Evolutionary conservation across 2,888 invertebrate genomes (phyloP).

Genomic region (Amphipoea oculea): DNA sequence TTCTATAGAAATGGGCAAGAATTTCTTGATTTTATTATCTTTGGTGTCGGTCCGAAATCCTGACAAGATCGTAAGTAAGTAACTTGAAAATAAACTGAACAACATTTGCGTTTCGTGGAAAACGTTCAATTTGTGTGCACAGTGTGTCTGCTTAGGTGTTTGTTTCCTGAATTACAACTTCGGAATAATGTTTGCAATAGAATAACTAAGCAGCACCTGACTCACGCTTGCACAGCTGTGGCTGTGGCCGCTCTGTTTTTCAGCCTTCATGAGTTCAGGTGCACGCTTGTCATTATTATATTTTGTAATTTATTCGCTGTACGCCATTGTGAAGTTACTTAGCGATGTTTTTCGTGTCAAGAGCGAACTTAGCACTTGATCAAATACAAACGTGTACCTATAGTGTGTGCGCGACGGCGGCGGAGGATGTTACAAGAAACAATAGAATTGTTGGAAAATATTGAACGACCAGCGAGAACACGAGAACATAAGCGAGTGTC

Average conservation of each 20-base stretch:
- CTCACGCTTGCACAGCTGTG: constrained; percentile 62
- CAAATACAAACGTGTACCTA: constrained; percentile 50
- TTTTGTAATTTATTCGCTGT: constrained; percentile 62
- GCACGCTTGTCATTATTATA: constrained; percentile 51
- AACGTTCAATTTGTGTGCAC: constrained; percentile 15
- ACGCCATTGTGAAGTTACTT: constrained; percentile 46
- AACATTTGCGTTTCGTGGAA: constrained; percentile 26
- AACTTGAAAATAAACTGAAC: not conserved
- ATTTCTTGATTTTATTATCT: not conserved
- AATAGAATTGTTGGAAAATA: constrained; percentile 34
- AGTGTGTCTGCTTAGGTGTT: constrained; percentile 12
- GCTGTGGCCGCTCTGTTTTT: constrained; percentile 58
- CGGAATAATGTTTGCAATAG: constrained; percentile 38
- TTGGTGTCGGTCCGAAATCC: not conserved
- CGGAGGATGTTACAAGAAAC: constrained; percentile 34
- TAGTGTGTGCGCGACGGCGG: constrained; percentile 8
- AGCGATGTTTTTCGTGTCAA: constrained; percentile 59
- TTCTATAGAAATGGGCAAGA: not conserved
- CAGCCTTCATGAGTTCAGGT: constrained; percentile 61
- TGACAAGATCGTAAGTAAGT: constrained; percentile 1
- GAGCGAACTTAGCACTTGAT: constrained; percentile 61
- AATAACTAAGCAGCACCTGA: constrained; percentile 46
- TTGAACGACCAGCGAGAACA: constrained; percentile 4
- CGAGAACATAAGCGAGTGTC: not conserved
- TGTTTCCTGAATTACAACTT: constrained; percentile 49